Conservation (phyloP, 2,888 invertebrate genomes). For the Anodontia alba region DNA sequence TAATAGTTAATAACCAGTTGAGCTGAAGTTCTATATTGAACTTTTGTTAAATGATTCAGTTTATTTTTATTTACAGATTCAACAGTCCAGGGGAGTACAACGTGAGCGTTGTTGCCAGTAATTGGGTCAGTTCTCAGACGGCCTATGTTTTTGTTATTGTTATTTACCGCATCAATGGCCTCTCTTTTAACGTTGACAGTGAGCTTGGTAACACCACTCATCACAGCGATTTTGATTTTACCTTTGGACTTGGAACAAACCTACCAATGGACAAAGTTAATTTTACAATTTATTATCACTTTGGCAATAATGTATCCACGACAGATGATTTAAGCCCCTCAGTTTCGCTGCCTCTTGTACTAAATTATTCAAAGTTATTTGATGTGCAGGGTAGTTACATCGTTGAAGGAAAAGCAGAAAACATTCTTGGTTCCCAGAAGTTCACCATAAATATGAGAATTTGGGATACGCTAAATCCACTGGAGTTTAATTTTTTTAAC, state of each 20-base stretch:
- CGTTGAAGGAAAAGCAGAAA: slow-evolving; percentile 31
- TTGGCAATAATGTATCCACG: slow-evolving; percentile 16
- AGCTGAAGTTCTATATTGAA: too few species aligned
- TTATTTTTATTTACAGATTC: not conserved
- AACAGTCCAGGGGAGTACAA: slow-evolving; percentile 21
- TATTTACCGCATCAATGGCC: slow-evolving; percentile 46
- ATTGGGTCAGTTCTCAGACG: slow-evolving; percentile 45
- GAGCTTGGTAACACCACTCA: slow-evolving; percentile 38
- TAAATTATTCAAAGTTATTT: slow-evolving; percentile 23
- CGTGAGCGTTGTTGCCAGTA: slow-evolving; percentile 29
- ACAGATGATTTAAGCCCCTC: not conserved
- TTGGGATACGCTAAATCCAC: slow-evolving; percentile 44
- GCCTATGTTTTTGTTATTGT: slow-evolving; percentile 31
- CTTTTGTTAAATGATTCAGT: too few species aligned
- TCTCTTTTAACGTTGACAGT: slow-evolving; percentile 29
- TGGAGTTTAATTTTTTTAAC: slow-evolving; percentile 32
- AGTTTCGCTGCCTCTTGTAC: not conserved
- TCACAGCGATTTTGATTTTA: slow-evolving; percentile 28
- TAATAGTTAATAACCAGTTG: too few species aligned
- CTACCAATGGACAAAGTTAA: slow-evolving; percentile 47
- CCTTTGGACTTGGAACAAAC: not conserved
- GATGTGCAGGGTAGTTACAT: slow-evolving; percentile 44
- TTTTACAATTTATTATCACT: slow-evolving; percentile 34
- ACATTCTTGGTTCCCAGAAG: slow-evolving; percentile 24
- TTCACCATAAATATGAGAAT: slow-evolving; percentile 26